Conservation (phyloP, 2,113 vertebrate species). For the Oceanites oceanicus region DNA sequence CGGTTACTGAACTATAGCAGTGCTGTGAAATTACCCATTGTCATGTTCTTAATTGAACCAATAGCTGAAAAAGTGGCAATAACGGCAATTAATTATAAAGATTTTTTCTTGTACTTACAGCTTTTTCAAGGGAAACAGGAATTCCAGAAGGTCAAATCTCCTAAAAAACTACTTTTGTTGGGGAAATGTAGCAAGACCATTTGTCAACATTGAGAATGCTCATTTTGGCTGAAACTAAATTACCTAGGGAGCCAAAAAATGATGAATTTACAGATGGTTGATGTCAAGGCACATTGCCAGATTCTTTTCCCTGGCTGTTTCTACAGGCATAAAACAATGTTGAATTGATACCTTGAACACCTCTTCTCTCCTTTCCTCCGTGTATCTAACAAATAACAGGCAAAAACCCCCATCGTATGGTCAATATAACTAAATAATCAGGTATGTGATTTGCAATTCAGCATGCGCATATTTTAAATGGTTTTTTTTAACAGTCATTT, state of each 20-base stretch:
- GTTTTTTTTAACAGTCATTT: slow-evolving; percentile 17
- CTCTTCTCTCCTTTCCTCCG: not conserved
- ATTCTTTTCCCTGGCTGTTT: slow-evolving; percentile 19
- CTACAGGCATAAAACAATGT: not conserved
- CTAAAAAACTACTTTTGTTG: slow-evolving; percentile 53
- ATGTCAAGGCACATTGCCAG: slow-evolving; percentile 54
- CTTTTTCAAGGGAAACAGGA: not conserved
- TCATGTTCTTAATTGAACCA: not conserved
- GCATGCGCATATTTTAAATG: slow-evolving; percentile 32
- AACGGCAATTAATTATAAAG: slow-evolving; percentile 8
- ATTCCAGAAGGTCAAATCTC: slow-evolving; percentile 30
- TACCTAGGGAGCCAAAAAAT: slow-evolving; percentile 31
- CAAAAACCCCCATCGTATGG: not conserved
- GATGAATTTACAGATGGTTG: slow-evolving; percentile 63
- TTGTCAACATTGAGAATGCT: slow-evolving; percentile 52
- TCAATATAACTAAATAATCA: not conserved
- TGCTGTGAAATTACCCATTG: not conserved
- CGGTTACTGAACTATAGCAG: not conserved
- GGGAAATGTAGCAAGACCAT: slow-evolving; percentile 11
- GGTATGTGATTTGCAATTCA: slow-evolving; percentile 5
- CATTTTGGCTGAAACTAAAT: slow-evolving; percentile 53
- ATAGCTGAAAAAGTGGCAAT: not conserved
- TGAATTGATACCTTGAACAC: not conserved
- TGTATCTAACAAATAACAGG: not conserved
- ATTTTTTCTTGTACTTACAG: not conserved